Evolutionary conservation across 2,888 invertebrate genomes (phyloP), one percentile per base, ranked within the genome.

Genomic region (Plagiodera versicolora): DNA sequence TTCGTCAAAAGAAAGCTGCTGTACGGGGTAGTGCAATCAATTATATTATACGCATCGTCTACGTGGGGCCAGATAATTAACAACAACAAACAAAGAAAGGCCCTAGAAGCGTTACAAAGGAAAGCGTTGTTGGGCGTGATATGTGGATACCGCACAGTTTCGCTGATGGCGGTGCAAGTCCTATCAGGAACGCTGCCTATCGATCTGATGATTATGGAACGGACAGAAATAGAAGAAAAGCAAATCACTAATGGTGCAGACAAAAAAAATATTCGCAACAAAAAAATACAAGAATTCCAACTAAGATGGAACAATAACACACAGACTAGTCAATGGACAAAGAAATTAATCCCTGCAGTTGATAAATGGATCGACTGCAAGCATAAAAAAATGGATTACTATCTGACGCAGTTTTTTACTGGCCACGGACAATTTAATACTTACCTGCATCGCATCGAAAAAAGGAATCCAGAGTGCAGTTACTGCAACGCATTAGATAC

Each of bases 341-440:
- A 49, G 24, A 19, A 11, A 28, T 45, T 55, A 20, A 55, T 55
- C 1, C 55, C 55, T 2, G 45, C 47, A 17, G 16, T 53, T 6
- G 5, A 14, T 3, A 1, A 1, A 14, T 53, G 30, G 53, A 9
- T 47, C 8, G n/a, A 10, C 2, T 46, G 35, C 32, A 2, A 53
- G 10, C n/a, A 55, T 18, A 30, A 46, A 14, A n/a, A 10, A 4
- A 1, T 62, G 10, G 45, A 64, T 28, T 50, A 51, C 17, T 56
- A 18, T 16, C 5, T 53, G 0, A 62, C 61, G 5, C 61, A 64
- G 48, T 39, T 32, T 4, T n/a, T 61, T 5, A 45, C 59, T 2
- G 61, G 56, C 1, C 58, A 64, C 32, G 61, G 58, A 20, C 16
- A 14, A 1, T 55, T 64, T 50, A 39, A 32, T 0, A 28, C 55